Evolutionary conservation across 2,888 invertebrate species (phyloP).

Genomic region (Tiliacea citrago): DNA sequence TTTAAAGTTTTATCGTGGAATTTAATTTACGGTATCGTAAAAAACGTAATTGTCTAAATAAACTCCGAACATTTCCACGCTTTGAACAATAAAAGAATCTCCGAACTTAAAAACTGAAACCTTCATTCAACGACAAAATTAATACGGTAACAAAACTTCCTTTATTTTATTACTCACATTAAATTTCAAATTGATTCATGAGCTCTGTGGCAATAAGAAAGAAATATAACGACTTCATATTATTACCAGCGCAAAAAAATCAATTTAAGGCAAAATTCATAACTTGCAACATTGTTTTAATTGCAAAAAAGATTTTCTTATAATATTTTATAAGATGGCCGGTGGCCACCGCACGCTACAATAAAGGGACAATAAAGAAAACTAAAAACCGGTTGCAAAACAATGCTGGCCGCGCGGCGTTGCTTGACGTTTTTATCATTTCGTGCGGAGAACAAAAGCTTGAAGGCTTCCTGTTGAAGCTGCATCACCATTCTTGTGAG

Average conservation of each 20-base stretch:
- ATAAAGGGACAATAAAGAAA: slow-evolving; percentile 81
- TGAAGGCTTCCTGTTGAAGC: slow-evolving; percentile 88
- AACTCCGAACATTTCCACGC: slow-evolving; percentile 40
- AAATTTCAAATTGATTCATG: slow-evolving; percentile 68
- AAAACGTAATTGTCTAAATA: slow-evolving; percentile 55
- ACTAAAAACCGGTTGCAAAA: slow-evolving; percentile 84
- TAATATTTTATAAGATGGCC: slow-evolving; percentile 63
- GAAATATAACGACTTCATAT: slow-evolving; percentile 67
- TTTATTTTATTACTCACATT: slow-evolving; percentile 62
- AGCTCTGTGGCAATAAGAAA: slow-evolving; percentile 56
- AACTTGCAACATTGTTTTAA: slow-evolving; percentile 74
- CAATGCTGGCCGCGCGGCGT: slow-evolving; percentile 85
- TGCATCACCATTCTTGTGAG: slow-evolving; percentile 89
- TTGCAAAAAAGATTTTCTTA: slow-evolving; percentile 68
- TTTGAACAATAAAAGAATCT: slow-evolving; percentile 29
- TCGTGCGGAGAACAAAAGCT: slow-evolving; percentile 88
- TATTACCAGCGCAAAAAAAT: slow-evolving; percentile 64
- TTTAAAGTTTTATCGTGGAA: slow-evolving; percentile 21
- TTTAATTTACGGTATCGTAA: slow-evolving; percentile 46
- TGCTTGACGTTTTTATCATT: slow-evolving; percentile 90
- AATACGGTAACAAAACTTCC: slow-evolving; percentile 49
- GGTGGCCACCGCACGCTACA: slow-evolving; percentile 76
- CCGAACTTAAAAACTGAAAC: slow-evolving; percentile 20
- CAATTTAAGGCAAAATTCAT: slow-evolving; percentile 70
- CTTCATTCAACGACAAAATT: slow-evolving; percentile 46